phyloP scores from a whole-genome alignment of 1,140 invertebrate species.

The Ceratitis capitata region DNA sequence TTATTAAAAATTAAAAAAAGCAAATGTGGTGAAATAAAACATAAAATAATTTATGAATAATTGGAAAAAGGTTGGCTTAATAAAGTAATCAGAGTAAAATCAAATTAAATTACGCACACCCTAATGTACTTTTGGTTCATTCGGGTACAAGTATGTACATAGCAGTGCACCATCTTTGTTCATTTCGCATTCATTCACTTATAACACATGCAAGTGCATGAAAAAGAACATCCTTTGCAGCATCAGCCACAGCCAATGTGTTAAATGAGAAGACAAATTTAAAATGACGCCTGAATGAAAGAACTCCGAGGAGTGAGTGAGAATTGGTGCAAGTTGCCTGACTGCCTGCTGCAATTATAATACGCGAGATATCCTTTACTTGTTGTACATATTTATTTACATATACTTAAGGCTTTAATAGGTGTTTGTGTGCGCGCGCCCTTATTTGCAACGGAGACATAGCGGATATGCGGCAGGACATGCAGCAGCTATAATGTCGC shows the following conservation, averaged over 20 bases:
- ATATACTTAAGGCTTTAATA: neutral
- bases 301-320: neutral
- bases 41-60: neutral
- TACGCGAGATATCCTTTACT: neutral
- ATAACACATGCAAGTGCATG: neutral
- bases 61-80: no score
- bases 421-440: neutral
- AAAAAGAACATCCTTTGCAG: neutral
- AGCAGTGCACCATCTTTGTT: neutral
- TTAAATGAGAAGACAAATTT: constrained; percentile 36
- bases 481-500: constrained; percentile 29
- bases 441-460: neutral
- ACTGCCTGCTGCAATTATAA: constrained; percentile 17
- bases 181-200: constrained; percentile 10
- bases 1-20: no score
- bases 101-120: no score
- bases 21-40: no score
- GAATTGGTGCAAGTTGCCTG: neutral
- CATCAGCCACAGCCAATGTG: constrained; percentile 7
- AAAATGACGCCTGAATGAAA: constrained; percentile 18
- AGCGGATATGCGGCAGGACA: constrained; percentile 30
- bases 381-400: neutral
- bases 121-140: neutral
- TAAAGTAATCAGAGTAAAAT: no score
- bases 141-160: neutral